Evolutionary conservation across 2,113 vertebrate species (phyloP).

Genomic region (Zeus faber): DNA sequence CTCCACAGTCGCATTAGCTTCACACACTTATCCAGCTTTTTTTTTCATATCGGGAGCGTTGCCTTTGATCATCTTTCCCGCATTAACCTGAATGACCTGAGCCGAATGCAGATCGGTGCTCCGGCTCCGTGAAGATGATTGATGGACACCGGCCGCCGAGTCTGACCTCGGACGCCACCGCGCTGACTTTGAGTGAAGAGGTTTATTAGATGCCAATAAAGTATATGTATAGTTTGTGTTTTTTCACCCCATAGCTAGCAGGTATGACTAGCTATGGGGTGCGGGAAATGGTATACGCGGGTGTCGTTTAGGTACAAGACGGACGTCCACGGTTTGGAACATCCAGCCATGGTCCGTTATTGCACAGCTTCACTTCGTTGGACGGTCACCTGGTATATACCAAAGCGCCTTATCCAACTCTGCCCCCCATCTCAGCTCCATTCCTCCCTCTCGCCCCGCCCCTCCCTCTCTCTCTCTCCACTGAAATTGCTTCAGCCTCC

Average conservation of each 20-base stretch:
- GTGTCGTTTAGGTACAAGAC: too few species aligned
- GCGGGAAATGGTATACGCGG: too few species aligned
- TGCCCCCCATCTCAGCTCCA: neutral
- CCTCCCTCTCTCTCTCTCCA: neutral
- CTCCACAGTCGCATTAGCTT: too few species aligned
- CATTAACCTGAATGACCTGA: constrained; percentile 52
- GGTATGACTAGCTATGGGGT: too few species aligned
- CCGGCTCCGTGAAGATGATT: too few species aligned
- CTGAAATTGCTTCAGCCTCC: constrained; percentile 28
- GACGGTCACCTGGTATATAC: too few species aligned
- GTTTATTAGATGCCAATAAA: constrained; percentile 26
- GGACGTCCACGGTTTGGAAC: too few species aligned
- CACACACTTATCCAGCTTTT: too few species aligned
- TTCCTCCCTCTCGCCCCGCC: neutral
- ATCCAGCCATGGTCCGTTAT: too few species aligned
- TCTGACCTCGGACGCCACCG: constrained; percentile 14
- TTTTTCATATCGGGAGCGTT: too few species aligned
- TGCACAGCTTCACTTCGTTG: too few species aligned
- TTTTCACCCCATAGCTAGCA: constrained; percentile 3
- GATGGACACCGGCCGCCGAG: constrained; percentile 37
- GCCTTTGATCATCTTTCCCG: constrained; percentile 50
- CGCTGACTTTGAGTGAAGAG: constrained; percentile 24
- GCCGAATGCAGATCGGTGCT: constrained; percentile 33
- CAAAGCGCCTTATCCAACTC: neutral
- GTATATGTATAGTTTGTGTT: constrained; percentile 6